Conservation (phyloP, 2,888 invertebrate species). For the Drosophila conformis region DNA sequence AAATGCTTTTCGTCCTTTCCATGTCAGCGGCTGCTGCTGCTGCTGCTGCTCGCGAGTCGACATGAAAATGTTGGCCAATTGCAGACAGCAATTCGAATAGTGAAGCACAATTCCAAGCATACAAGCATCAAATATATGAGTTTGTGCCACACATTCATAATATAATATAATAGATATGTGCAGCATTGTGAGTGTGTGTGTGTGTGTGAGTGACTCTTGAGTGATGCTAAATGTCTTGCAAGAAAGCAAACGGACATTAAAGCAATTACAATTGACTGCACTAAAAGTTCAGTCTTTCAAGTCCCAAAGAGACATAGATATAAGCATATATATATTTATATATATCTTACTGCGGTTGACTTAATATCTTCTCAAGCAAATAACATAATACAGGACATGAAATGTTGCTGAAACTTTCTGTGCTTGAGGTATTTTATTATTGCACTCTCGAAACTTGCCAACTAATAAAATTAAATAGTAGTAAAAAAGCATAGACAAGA, state of each 20-base stretch:
- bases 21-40: conserved; percentile 20
- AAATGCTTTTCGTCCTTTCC: conserved; percentile 30
- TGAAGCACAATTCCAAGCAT: conserved; percentile 31
- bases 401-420: background rate
- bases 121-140: conserved; percentile 39
- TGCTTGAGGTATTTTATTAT: background rate
- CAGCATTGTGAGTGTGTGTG: background rate
- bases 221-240: conserved; percentile 40
- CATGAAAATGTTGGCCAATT: conserved; percentile 49
- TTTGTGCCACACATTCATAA: conserved; percentile 55
- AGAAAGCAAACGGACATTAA: conserved; percentile 40
- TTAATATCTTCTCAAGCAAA: background rate
- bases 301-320: background rate
- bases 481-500: background rate
- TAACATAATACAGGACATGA: background rate
- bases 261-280: conserved; percentile 31
- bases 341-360: background rate
- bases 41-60: conserved; percentile 3
- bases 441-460: background rate
- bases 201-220: conserved; percentile 29
- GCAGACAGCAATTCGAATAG: conserved; percentile 54
- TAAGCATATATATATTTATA: background rate
- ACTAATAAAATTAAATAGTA: background rate
- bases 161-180: conserved; percentile 43
- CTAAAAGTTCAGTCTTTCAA: conserved; percentile 11